Percentiles rank a stretch among this genome's conserved stretches.
Evolutionary conservation across 2,113 vertebrate species (phyloP).

Genomic region (Ranitomeya imitator): DNA sequence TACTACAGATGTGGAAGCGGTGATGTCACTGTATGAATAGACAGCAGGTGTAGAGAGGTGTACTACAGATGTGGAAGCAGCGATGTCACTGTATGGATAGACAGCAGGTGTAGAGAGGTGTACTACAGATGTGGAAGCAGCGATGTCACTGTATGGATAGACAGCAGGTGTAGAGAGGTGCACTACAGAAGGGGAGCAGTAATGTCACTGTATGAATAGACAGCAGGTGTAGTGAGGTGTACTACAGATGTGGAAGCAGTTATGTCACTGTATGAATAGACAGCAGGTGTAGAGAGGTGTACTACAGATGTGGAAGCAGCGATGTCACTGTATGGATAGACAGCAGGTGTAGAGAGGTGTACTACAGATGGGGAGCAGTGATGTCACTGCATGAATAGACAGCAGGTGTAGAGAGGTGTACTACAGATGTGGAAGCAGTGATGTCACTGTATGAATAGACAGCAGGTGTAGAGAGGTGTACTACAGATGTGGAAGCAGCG

Average conservation of each 20-base stretch:
- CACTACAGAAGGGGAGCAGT: not conserved
- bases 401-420: too few species aligned
- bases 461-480: not conserved
- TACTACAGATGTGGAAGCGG: too few species aligned
- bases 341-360: too few species aligned
- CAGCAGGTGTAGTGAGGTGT: not conserved
- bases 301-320: not conserved
- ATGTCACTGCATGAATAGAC: too few species aligned
- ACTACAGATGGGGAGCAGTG: too few species aligned
- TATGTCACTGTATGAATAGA: not conserved
- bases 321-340: too few species aligned
- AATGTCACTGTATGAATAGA: not conserved
- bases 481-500: not conserved
- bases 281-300: not conserved
- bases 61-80: not conserved
- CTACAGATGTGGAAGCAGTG: not conserved
- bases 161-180: not conserved
- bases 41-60: too few species aligned
- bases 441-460: not conserved
- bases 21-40: too few species aligned
- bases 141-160: not conserved
- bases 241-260: not conserved
- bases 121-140: not conserved
- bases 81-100: not conserved
- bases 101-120: not conserved